Conservation (phyloP, 2,797 vertebrate genomes). For the Rhyacichthys aspro region DNA sequence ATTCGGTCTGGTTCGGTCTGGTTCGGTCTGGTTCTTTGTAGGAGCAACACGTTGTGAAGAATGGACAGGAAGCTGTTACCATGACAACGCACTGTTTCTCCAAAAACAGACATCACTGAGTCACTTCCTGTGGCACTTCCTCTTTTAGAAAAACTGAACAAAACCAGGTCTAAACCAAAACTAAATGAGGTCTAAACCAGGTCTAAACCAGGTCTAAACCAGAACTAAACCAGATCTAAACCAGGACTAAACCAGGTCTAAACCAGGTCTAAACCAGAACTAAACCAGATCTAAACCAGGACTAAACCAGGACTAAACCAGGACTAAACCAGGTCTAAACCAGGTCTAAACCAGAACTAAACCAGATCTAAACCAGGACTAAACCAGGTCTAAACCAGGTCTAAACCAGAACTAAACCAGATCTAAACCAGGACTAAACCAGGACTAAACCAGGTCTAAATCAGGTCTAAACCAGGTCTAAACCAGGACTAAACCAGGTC, state of each 20-base stretch:
- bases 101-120: not conserved
- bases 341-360: not conserved
- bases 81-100: not conserved
- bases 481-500: not conserved
- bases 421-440: not conserved
- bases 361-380: no score
- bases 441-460: not conserved
- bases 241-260: not conserved
- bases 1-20: no score
- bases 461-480: not conserved
- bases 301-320: not conserved
- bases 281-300: not conserved
- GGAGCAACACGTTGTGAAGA: no score
- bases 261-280: not conserved
- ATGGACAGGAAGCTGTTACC: no score
- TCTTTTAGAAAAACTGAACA: not conserved
- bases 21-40: no score
- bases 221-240: not conserved
- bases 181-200: not conserved
- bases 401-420: no score
- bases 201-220: not conserved
- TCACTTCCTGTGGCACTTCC: not conserved
- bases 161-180: not conserved
- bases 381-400: no score
- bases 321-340: not conserved